These are phyloP conservation scores for Mesoclemmys tuberculata DNA, from an alignment of 2,113 vertebrate species.

Conservation along the genomic window DNA sequence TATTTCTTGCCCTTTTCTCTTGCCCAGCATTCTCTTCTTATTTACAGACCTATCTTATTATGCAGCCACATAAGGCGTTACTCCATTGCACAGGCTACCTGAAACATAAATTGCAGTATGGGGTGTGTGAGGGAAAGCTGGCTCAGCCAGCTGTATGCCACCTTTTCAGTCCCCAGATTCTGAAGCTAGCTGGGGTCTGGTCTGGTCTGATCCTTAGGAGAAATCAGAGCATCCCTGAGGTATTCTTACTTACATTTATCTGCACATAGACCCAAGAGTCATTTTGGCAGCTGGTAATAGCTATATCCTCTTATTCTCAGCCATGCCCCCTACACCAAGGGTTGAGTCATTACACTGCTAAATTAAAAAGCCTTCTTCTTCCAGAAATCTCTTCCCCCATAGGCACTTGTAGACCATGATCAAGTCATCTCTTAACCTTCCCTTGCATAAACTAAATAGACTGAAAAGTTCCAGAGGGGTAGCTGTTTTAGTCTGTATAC, in stretches of 20 bases:
- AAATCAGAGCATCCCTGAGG: background rate
- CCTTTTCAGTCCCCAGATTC: background rate
- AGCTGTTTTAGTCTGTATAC: too few relatives aligned
- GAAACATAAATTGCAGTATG: background rate
- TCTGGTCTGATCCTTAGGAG: background rate
- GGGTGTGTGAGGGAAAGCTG: too few relatives aligned
- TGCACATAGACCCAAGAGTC: background rate
- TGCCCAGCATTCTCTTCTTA: background rate
- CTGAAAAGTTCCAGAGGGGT: too few relatives aligned
- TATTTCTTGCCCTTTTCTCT: background rate
- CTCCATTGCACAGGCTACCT: background rate
- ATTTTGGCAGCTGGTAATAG: background rate
- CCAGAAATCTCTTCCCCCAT: background rate
- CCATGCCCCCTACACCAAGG: background rate
- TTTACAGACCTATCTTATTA: background rate
- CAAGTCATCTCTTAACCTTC: too few relatives aligned
- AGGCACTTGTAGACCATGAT: background rate
- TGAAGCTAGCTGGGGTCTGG: background rate
- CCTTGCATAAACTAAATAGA: background rate
- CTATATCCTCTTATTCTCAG: background rate
- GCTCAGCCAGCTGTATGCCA: background rate
- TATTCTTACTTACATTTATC: background rate
- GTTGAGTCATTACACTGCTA: background rate
- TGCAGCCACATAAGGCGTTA: background rate
- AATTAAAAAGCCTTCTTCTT: background rate